Evolutionary conservation across 1,140 invertebrate species (phyloP).

Genomic region (Gryllus bimaculatus): DNA sequence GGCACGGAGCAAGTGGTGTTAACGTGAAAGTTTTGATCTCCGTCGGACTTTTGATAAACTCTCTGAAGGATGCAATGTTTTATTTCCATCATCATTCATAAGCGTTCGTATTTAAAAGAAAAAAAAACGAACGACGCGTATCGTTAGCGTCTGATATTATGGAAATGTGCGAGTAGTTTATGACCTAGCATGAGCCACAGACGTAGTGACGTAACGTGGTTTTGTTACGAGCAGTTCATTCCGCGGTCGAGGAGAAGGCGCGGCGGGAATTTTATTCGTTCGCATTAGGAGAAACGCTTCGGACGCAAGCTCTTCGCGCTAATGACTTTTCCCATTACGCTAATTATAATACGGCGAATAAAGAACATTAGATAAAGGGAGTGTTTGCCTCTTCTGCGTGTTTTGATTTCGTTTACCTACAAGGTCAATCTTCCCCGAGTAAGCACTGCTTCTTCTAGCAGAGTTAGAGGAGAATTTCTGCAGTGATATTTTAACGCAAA

Average conservation of each 20-base stretch:
- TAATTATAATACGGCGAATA: neutral
- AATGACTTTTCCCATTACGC: neutral
- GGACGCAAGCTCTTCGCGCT: neutral
- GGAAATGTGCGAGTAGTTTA: neutral
- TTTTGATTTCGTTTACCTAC: neutral
- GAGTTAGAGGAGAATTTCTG: too few relatives aligned
- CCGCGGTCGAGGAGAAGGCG: neutral
- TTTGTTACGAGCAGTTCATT: neutral
- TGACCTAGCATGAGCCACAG: neutral
- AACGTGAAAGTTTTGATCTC: conserved; percentile 4
- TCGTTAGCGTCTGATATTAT: conserved; percentile 4
- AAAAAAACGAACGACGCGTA: neutral
- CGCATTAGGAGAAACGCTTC: neutral
- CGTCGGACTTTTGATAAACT: conserved; percentile 4
- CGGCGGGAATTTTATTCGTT: neutral
- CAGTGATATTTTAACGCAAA: too few relatives aligned
- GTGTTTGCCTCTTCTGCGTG: neutral
- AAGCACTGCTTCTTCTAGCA: too few relatives aligned
- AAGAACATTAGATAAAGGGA: neutral
- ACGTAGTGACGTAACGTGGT: neutral
- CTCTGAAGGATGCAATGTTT: neutral
- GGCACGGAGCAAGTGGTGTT: neutral
- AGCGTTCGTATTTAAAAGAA: neutral
- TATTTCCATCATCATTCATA: conserved; percentile 1
- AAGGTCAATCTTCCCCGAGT: too few relatives aligned